Percentiles rank a stretch among this genome's conserved stretches.
Conservation (phyloP, 1,140 invertebrate species). For the Heliothis subflexa region DNA sequence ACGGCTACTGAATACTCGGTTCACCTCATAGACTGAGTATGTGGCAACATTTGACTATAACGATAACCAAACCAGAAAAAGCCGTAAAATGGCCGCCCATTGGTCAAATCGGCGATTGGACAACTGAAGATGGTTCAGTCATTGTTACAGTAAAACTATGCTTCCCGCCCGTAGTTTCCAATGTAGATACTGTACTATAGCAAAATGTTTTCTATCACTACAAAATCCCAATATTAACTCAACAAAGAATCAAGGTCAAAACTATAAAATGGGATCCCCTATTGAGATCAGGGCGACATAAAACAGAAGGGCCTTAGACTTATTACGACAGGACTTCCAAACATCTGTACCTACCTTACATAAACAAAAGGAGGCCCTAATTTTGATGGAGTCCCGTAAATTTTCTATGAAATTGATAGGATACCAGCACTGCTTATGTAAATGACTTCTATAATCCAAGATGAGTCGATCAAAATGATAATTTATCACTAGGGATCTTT, state of each 20-base stretch:
- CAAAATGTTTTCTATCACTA: background rate
- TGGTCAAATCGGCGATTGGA: too few species aligned
- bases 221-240: slow-evolving; percentile 1
- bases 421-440: slow-evolving; percentile 42
- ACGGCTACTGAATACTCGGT: too few species aligned
- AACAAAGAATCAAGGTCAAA: background rate
- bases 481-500: slow-evolving; percentile 53
- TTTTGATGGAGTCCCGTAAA: slow-evolving; percentile 49
- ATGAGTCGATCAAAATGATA: slow-evolving; percentile 52
- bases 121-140: too few species aligned
- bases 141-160: too few species aligned
- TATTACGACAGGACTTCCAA: slow-evolving; percentile 33
- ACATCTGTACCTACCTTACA: slow-evolving; percentile 33
- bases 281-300: slow-evolving; percentile 19
- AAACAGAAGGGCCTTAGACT: slow-evolving; percentile 41
- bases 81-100: too few species aligned
- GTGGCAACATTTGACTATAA: too few species aligned
- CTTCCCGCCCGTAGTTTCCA: too few species aligned
- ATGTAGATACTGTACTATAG: too few species aligned
- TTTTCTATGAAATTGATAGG: slow-evolving; percentile 53
- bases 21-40: too few species aligned
- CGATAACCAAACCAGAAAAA: too few species aligned
- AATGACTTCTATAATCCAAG: slow-evolving; percentile 46
- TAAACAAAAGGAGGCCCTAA: slow-evolving; percentile 45
- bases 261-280: slow-evolving; percentile 20